Evolutionary conservation across 2,888 invertebrate species (phyloP).

Genomic region (Andrena dorsata): DNA sequence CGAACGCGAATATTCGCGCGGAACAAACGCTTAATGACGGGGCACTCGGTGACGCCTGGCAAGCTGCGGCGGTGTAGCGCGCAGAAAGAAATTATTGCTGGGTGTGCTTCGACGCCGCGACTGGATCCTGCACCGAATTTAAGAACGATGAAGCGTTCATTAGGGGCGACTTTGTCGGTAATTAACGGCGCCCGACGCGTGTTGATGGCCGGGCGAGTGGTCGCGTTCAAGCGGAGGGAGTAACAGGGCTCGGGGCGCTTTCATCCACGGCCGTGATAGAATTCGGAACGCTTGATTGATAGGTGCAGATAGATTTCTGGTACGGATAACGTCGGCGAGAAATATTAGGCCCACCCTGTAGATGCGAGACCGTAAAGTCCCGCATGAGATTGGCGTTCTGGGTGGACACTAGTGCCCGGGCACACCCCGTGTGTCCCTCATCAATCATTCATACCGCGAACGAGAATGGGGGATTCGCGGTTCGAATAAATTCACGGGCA

Average conservation of each 20-base stretch:
- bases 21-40: constrained; percentile 4
- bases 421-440: background rate
- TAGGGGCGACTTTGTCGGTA: constrained; percentile 2
- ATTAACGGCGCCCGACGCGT: background rate
- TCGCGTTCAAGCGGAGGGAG: too few species aligned
- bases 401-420: background rate
- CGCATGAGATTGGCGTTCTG: too few species aligned
- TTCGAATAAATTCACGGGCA: constrained; percentile 47
- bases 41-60: background rate
- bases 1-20: constrained; percentile 2
- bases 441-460: background rate
- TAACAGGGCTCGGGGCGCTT: too few species aligned
- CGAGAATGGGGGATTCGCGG: background rate
- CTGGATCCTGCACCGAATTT: background rate
- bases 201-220: background rate
- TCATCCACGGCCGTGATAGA: too few species aligned
- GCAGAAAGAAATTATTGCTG: background rate
- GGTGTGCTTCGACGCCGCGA: background rate
- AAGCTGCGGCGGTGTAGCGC: too few species aligned
- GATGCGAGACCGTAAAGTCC: too few species aligned
- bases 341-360: too few species aligned
- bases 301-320: too few species aligned
- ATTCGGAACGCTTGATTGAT: too few species aligned
- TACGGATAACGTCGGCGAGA: too few species aligned
- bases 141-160: constrained; percentile 9